phyloP scores from a whole-genome alignment of 2,888 invertebrate species.

The Hedychridium roseum region DNA sequence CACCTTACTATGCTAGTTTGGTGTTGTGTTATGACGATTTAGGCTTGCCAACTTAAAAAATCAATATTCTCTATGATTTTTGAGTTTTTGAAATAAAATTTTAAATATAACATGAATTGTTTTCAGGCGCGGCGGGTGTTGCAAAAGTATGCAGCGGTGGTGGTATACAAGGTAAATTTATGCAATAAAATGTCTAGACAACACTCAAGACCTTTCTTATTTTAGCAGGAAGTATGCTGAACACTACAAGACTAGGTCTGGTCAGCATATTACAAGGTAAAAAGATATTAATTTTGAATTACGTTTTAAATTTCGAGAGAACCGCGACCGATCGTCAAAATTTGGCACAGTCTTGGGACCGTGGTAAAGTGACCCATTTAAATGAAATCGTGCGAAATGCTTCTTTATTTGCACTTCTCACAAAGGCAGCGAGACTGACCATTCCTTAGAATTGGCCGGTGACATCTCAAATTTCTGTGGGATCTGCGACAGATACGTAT shows the following conservation, averaged over 20 bases:
- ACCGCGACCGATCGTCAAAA: too few species aligned
- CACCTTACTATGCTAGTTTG: too few species aligned
- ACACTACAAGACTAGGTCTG: slow-evolving; percentile 27
- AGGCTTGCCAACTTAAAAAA: too few species aligned
- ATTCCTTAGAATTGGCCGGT: slow-evolving; percentile 16
- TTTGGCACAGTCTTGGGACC: background rate
- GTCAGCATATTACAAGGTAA: slow-evolving; percentile 46
- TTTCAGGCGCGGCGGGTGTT: too few species aligned
- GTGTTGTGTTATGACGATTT: too few species aligned
- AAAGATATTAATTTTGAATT: background rate
- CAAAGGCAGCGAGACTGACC: slow-evolving; percentile 28
- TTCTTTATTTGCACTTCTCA: slow-evolving; percentile 33
- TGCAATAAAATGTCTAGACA: background rate
- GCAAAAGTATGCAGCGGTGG: background rate
- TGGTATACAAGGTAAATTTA: slow-evolving; percentile 23
- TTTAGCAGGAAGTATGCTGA: slow-evolving; percentile 32
- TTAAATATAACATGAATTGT: background rate
- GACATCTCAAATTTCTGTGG: slow-evolving; percentile 31
- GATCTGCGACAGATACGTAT: slow-evolving; percentile 32
- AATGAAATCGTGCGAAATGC: slow-evolving; percentile 37
- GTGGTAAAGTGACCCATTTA: slow-evolving; percentile 31
- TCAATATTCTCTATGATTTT: too few species aligned
- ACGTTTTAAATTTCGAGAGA: background rate
- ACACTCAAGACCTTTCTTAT: slow-evolving; percentile 1
- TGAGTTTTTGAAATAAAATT: background rate